Evolutionary conservation across 2,113 vertebrate species (phyloP).

Genomic region (Osmerus mordax): DNA sequence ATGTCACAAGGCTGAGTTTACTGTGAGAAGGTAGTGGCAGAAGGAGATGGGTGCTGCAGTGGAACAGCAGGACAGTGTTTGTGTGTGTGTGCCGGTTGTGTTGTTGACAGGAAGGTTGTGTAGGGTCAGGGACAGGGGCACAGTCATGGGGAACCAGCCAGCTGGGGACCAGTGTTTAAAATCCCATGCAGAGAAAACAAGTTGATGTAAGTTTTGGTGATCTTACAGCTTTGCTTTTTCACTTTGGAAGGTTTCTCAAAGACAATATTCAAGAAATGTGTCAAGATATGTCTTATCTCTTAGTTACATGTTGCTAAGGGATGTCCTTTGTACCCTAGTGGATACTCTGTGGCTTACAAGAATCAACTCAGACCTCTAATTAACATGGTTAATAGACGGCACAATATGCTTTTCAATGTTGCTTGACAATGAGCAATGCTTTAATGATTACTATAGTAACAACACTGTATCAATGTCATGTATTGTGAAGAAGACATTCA

Average conservation of each 20-base stretch:
- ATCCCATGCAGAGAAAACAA: too few relatives aligned
- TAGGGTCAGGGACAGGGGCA: conserved; percentile 25
- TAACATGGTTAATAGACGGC: too few relatives aligned
- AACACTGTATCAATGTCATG: too few relatives aligned
- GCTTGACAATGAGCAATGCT: too few relatives aligned
- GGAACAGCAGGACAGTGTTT: neutral
- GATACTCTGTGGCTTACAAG: neutral
- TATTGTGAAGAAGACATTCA: too few relatives aligned
- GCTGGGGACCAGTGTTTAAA: neutral
- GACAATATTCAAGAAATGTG: neutral
- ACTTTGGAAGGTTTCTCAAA: conserved; percentile 26
- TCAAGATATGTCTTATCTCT: neutral
- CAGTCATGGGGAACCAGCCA: neutral
- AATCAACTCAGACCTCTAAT: too few relatives aligned
- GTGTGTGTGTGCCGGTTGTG: conserved; percentile 10
- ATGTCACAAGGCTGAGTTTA: too few relatives aligned
- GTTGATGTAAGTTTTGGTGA: too few relatives aligned
- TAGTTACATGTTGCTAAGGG: neutral
- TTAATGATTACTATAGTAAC: too few relatives aligned
- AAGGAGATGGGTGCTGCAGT: neutral
- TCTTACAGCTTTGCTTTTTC: too few relatives aligned
- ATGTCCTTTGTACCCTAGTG: neutral
- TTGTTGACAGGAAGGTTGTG: conserved; percentile 14
- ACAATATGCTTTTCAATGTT: too few relatives aligned
- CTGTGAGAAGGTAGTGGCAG: neutral